Evolutionary conservation across 2,888 invertebrate species (phyloP), one percentile per base, ranked within the genome.

Genomic region (Liodrosophila aerea): DNA sequence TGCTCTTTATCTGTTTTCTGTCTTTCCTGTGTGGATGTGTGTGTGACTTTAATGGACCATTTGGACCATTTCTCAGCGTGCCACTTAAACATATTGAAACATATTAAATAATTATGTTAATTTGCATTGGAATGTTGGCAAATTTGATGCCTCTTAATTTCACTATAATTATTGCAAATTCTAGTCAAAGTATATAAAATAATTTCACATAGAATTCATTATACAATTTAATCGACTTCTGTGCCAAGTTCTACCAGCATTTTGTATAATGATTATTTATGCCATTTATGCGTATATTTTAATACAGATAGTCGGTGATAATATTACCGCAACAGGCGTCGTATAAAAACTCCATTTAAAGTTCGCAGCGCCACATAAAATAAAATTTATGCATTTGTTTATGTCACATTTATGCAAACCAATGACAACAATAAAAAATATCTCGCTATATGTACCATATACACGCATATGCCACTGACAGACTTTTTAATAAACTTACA

Each of bases 401-500:
- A 71, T 81, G 78, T 60, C 82, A 66, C 67, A 64, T 84, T 70
- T 70, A 58, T 77, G 71, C 66, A 58, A 49, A 76, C 59, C 62
- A 76, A 69, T 60, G 59, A 70, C 77, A 76, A 66, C 69, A 73
- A 73, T 57, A 74, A 80, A 74, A 76, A 49, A n/a, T n/a, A n/a
- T n/a, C n/a, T n/a, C n/a, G n/a, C n/a, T 22, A 22, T 22, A 22
- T 22, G 22, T 22, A n/a, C n/a, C n/a, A n/a, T n/a, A 46, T 44
- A 36, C 58, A 53, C 56, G 43, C 64, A 78, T 72, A 85, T 78
- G 78, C 64, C 76, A 67, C 53, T 66, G 73, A 76, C 78, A 85
- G 85, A 76, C 65, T 75, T 85, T 84, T 85, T 85, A 82, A 78
- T 82, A 85, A 69, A 78, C 85, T 69, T 64, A 22, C 22, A 22